Conservation (phyloP, 2,888 invertebrate species). For the Netelia virgata region DNA sequence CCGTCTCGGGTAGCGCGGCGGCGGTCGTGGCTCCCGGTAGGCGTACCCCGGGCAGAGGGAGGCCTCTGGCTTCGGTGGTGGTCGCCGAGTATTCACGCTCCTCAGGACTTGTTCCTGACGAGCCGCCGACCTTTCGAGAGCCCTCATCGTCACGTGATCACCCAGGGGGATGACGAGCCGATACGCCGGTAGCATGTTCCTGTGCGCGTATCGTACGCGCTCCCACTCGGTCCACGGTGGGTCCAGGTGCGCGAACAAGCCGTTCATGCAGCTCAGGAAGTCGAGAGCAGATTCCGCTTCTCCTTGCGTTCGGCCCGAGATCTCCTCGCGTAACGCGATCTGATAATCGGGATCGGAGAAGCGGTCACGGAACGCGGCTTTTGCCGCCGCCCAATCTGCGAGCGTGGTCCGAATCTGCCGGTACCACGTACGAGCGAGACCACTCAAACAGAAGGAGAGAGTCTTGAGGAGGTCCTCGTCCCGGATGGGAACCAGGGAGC, state of each 20-base stretch:
- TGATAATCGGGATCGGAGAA: constrained; percentile 46
- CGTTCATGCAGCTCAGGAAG: background rate
- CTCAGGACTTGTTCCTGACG: too few relatives aligned
- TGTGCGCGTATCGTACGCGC: background rate
- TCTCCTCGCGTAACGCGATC: background rate
- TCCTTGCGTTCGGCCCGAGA: constrained; percentile 4
- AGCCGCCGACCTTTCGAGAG: too few relatives aligned
- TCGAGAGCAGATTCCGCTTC: constrained; percentile 5
- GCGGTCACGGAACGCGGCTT: constrained; percentile 3
- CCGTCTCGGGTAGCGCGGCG: too few relatives aligned
- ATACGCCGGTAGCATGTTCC: too few relatives aligned
- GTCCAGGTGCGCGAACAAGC: too few relatives aligned
- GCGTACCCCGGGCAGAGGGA: too few relatives aligned
- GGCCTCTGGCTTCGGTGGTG: too few relatives aligned
- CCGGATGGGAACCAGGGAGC: background rate
- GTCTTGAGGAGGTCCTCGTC: background rate
- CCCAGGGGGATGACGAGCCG: background rate
- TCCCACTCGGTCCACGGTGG: background rate
- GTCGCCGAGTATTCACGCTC: too few relatives aligned
- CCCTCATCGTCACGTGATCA: accelerated
- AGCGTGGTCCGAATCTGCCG: background rate
- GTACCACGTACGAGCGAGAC: constrained; percentile 6
- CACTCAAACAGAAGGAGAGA: constrained; percentile 10
- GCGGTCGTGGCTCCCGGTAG: too few relatives aligned
- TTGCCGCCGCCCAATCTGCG: constrained; percentile 1